Evolutionary conservation across 2,113 vertebrate genomes (phyloP), one percentile per base, ranked within the genome.

Genomic region (Corythornis cristatus): DNA sequence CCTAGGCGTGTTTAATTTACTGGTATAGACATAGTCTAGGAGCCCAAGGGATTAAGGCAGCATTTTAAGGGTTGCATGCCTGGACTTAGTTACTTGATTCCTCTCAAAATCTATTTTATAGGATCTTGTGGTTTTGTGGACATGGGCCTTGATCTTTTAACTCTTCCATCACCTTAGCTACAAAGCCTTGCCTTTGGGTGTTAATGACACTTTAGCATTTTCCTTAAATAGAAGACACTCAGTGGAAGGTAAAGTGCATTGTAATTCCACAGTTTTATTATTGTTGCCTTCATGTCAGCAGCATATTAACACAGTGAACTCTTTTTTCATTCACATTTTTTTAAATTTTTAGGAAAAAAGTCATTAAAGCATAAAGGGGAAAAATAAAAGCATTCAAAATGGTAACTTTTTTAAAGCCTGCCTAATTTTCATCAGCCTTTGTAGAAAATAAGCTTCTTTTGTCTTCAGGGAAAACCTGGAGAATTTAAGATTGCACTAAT

Each of bases 21-120:
- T 85, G 88, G 85, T 91, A 87, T 83, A 96, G 92, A 76, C 85
- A 68, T 19, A 91, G 92, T 86, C 85, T 96, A 3, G 82, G 82
- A 96, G 95, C 96, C 96, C 89, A 95, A 56, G 92, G 93, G 93
- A 96, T 95, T 95, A 96, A 96, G 85, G 72, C 87, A 92, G 77
- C 26, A 48, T 84, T 96, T 92, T 91, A 80, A 96, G 67, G 60
- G 65, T 56, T 95, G 85, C 96, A 66, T 95, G 95, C 85, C 95
- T 96, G 92, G 90, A 88, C 96, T 94, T 93, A 94, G 79, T 60
- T 80, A 70, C 64, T 64, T 88, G 75, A 86, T 94, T 94, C 93
- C 88, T 91, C 90, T 42, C n/a, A 45, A 88, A 80, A 93, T 88
- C 76, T 57, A 71, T 74, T 91, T 88, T 78, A 78, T 68, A 50